Evolutionary conservation across 2,888 invertebrate genomes (phyloP), one percentile per base, ranked within the genome.

Genomic region (Drosophila percnosoma): DNA sequence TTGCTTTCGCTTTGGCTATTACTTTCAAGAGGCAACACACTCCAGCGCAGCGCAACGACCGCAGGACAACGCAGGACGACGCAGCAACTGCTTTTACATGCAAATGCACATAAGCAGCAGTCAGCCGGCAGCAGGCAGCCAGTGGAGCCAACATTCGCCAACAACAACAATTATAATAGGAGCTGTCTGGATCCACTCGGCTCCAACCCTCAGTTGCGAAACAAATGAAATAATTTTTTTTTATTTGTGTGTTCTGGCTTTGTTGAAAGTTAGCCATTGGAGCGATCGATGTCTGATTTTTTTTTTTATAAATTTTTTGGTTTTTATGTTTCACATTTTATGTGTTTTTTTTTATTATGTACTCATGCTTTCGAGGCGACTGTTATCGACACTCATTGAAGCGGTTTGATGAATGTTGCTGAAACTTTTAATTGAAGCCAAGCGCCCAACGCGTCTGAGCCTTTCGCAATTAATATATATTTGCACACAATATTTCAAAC

Each of bases 381-480:
- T 87, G 83, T 83, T 87, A 88, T 87, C 88, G 88, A 79, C 87
- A 82, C 78, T 79, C 85, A 75, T 74, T 76, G 76, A 75, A 71
- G 68, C 68, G 72, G 54, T 60, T 68, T 79, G 81, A 78, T 75
- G 86, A 55, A 73, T 79, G 84, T 68, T 81, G 85, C 74, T 82
- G 71, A 87, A 87, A 87, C 89, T 87, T 87, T 87, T 87, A 87
- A 87, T 87, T 88, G 87, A 88, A 71, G 78, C 78, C 78, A 54
- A 76, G 78, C 80, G 48, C 29, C n/a, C 55, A 15, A 29, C 27
- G 62, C 63, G 52, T 40, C 55, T 67, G 54, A 73, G 52, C 68
- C 53, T 59, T 61, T 55, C 29, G 74, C 82, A 84, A 85, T 85
- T 87, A 84, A 85, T 87, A 87, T 71, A 73, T 73, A 75, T 80